A percentile compares a stretch with the other conserved stretches of the same genome.
Evolutionary conservation across 2,888 invertebrate species (phyloP).

Genomic region (Hymenopus coronatus): DNA sequence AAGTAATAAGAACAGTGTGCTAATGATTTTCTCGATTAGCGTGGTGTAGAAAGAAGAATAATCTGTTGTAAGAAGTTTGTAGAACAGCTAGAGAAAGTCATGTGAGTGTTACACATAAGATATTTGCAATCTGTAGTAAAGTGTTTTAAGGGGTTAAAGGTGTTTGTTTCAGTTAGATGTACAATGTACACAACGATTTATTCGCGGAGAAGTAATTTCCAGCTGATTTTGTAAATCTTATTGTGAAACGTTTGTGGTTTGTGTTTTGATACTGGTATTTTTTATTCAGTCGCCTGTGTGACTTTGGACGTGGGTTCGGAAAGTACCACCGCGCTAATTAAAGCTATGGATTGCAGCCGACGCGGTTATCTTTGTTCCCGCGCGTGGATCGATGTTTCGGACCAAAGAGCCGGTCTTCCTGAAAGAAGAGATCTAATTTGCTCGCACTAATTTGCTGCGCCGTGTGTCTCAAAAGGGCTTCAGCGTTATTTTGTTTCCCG

Average conservation of each 20-base stretch:
- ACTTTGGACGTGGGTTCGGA: not conserved
- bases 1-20: too few relatives aligned
- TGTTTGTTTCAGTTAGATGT: not conserved
- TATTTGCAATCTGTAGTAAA: too few relatives aligned
- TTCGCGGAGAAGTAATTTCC: not conserved
- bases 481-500: constrained; percentile 5
- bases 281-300: not conserved
- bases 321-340: not conserved
- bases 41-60: too few relatives aligned
- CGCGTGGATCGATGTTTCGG: not conserved
- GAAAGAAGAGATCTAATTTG: not conserved
- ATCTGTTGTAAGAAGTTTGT: too few relatives aligned
- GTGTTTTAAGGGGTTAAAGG: not conserved
- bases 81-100: too few relatives aligned
- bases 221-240: not conserved
- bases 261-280: not conserved
- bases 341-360: not conserved
- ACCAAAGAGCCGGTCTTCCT: not conserved
- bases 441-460: constrained; percentile 3
- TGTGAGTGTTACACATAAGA: too few relatives aligned
- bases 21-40: too few relatives aligned
- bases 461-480: constrained; percentile 5
- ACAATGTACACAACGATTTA: not conserved
- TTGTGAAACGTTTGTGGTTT: not conserved
- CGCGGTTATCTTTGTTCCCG: not conserved